Percentiles rank a stretch among this genome's conserved stretches.
Evolutionary conservation across 2,888 invertebrate species (phyloP).

Genomic region (Chrysomela aeneicollis): DNA sequence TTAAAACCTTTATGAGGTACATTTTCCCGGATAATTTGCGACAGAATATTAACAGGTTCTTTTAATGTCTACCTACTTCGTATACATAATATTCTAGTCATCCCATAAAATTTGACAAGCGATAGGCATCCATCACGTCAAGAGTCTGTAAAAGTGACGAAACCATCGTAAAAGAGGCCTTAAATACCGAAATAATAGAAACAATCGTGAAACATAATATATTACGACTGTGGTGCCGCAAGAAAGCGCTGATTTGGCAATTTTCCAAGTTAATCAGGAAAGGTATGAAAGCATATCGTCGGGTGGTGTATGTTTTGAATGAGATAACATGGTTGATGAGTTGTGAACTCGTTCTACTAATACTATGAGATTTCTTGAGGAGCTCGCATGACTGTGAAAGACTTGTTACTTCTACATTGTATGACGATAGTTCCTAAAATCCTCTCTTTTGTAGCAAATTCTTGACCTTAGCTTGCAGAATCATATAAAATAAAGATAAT

Average conservation of each 20-base stretch:
- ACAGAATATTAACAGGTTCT: not conserved
- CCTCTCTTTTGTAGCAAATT: too few species aligned
- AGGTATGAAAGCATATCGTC: constrained; percentile 30
- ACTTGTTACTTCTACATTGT: too few species aligned
- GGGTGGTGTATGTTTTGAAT: constrained; percentile 13
- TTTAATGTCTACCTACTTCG: too few species aligned
- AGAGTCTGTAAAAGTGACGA: too few species aligned
- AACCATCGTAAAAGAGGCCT: not conserved
- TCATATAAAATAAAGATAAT: too few species aligned
- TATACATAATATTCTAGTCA: too few species aligned
- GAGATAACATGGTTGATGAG: not conserved
- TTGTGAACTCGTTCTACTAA: constrained; percentile 5
- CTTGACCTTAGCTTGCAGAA: too few species aligned
- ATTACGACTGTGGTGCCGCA: constrained; percentile 1
- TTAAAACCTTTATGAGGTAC: not conserved
- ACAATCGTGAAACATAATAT: not conserved
- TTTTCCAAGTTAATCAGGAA: constrained; percentile 35
- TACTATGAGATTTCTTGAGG: too few species aligned
- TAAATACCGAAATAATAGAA: constrained; percentile 10
- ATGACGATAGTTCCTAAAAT: too few species aligned
- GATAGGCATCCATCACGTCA: too few species aligned
- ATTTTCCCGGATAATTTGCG: not conserved
- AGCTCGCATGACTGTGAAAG: too few species aligned
- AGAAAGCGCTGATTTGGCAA: constrained; percentile 28
- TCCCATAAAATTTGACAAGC: too few species aligned